Evolutionary conservation across 2,888 invertebrate genomes (phyloP).

Genomic region (Calameuta idolon): DNA sequence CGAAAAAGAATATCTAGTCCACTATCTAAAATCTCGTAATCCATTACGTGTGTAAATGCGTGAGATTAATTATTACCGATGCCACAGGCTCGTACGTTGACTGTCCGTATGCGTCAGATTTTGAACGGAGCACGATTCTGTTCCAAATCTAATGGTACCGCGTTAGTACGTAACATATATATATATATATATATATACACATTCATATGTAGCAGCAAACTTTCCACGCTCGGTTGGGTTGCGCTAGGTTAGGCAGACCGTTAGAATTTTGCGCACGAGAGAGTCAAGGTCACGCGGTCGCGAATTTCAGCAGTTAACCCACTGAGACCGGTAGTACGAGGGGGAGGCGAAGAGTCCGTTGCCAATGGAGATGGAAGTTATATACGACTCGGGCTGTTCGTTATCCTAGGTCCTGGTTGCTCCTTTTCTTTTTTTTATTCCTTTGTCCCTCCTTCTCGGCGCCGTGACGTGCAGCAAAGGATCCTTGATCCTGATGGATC

Average conservation of each 20-base stretch:
- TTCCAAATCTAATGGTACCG: too few species aligned
- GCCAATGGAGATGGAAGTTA: background rate
- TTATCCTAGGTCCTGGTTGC: conserved; percentile 12
- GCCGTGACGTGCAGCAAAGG: background rate
- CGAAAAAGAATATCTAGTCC: too few species aligned
- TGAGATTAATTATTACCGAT: too few species aligned
- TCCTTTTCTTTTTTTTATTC: background rate
- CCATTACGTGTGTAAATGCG: too few species aligned
- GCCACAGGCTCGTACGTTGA: too few species aligned
- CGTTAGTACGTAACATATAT: too few species aligned
- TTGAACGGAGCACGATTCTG: too few species aligned
- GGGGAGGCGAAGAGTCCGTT: background rate
- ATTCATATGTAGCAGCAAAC: background rate
- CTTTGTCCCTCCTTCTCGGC: background rate
- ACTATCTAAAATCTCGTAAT: too few species aligned
- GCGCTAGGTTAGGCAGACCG: conserved; percentile 2
- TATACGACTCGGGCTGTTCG: background rate
- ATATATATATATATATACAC: too few species aligned
- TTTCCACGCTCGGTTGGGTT: background rate
- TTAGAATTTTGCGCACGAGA: conserved; percentile 14
- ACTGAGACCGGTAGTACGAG: background rate
- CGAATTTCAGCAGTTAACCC: conserved; percentile 17
- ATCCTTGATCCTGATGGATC: background rate
- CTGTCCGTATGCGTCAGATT: too few species aligned
- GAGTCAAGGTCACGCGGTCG: conserved; percentile 18